Conservation (phyloP, 2,797 vertebrate genomes). For the Galago senegalensis region DNA sequence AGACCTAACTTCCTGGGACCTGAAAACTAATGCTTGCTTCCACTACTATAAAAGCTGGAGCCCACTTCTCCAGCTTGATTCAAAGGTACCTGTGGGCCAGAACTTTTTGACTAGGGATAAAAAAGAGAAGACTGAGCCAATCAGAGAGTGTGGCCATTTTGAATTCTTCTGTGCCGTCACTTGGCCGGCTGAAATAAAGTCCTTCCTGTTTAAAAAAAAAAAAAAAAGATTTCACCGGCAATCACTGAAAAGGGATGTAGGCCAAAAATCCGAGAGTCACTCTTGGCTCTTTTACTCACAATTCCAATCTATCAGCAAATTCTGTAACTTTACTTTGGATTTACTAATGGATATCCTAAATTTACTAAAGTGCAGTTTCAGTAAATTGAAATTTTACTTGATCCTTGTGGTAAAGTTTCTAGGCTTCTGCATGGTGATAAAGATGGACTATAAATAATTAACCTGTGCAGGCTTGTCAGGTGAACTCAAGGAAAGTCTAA, state of each 20-base stretch:
- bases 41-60: too few species aligned
- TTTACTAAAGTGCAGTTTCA: not conserved
- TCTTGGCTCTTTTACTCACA: constrained; percentile 21
- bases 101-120: too few species aligned
- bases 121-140: too few species aligned
- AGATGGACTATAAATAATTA: constrained; percentile 68
- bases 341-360: not conserved
- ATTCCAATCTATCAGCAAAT: constrained; percentile 5
- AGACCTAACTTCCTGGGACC: too few species aligned
- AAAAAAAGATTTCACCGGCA: constrained; percentile 3
- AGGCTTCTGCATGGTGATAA: constrained; percentile 2
- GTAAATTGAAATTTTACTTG: constrained; percentile 59
- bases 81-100: too few species aligned
- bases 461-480: constrained; percentile 43
- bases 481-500: constrained; percentile 64
- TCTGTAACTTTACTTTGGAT: not conserved
- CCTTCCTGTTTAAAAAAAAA: too few species aligned
- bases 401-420: constrained; percentile 58
- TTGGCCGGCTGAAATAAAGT: too few species aligned
- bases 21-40: too few species aligned
- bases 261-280: constrained; percentile 7
- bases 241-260: constrained; percentile 16
- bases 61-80: too few species aligned
- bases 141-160: too few species aligned
- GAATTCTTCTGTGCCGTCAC: too few species aligned